Base-by-base conservation (phyloP, 1,140 invertebrate species). In the Dufourea novaeangliae region DNA sequence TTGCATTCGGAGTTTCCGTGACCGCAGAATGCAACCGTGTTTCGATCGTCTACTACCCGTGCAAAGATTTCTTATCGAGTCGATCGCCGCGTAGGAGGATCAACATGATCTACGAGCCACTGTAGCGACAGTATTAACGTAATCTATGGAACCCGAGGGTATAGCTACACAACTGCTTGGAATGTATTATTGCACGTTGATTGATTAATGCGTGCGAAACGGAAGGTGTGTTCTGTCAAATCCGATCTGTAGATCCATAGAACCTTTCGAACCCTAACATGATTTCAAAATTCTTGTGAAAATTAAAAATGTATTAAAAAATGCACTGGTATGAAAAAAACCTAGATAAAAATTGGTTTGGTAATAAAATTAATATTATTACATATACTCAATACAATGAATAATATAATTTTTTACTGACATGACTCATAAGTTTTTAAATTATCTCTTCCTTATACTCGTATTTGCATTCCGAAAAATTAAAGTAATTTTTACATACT, bases 111-210 rank as follows among this genome's bases (percentile, higher is more conserved):
- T 83, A 81, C 44, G 79, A 81, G 79, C 68, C 74, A 77, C 70
- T 69, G 79, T 73, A 83, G 74, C 81, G 81, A 81, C 81, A 78
- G 79, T 74, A 83, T 83, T 83, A 81, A 73, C 46, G 79, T 81
- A 79, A 83, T 81, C 68, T 81, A 81, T 78, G 81, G 81, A 69
- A 64, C 57, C 54, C 34, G 46, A 27, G 22, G 79, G 69, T 68
- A 34, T 32, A 54, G 34, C 52, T 10, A 32, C 54, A 34, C 52
- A 11, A 32, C 54, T 32, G 37, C 56, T 29, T 46, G 52, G n/a
- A 46, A 66, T 76, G 67, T 50, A 61, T 82, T 82, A 82, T 72
- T 67, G 56, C 44, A 56, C 25, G 54, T 41, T 34, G 22, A 22
- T 56, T 64, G 80, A 80, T 82, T 62, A 44, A 82, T 37, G 69